Base-by-base conservation (phyloP, 2,113 vertebrate genomes). In the Phodopus roborovskii region DNA sequence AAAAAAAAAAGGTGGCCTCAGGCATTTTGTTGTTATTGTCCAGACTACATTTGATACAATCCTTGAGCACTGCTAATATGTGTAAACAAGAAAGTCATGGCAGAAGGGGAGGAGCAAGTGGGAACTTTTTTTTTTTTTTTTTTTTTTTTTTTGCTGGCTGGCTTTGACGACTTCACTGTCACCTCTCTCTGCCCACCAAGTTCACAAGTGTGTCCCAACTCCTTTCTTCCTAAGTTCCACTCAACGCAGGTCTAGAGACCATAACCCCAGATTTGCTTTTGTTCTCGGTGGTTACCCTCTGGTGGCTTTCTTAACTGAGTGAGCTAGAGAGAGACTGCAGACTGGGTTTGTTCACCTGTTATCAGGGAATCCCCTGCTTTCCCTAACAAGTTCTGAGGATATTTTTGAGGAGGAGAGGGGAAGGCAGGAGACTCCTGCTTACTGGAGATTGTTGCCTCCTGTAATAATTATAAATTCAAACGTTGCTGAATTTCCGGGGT, bases 21-120 rank as follows among this genome's bases (percentile, higher is more conserved):
- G 95, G 66, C 97, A 97, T 68, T 97, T 98, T 83, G 30, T 94
- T 36, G 28, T 68, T 92, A 10, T 89, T 84, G 90, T 28, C n/a
- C 68, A 82, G 96, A 70, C 2, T 12, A 7, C 92, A 30, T 77
- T 56, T 2, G 4, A n/a, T 83, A 82, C 95, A 96, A 93, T 64
- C 89, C 53, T 26, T 88, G 96, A 82, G 83, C 50, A 0, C 60
- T 95, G 94, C 36, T 90, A 68, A 90, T 92, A 33, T 20, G 28
- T 58, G 84, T 78, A 82, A 94, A 95, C 28, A 96, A 93, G 87
- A 94, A 97, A 86, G 66, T 36, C 86, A 62, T 48, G 78, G 96
- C 86, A 62, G 45, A 74, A 95, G 88, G 75, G 81, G 50, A 73
- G 56, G 90, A 81, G 15, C 75, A 30, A 24, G 16, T 85, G 78